Conservation (phyloP, 2,888 invertebrate species). For the Sisyra terminalis region DNA sequence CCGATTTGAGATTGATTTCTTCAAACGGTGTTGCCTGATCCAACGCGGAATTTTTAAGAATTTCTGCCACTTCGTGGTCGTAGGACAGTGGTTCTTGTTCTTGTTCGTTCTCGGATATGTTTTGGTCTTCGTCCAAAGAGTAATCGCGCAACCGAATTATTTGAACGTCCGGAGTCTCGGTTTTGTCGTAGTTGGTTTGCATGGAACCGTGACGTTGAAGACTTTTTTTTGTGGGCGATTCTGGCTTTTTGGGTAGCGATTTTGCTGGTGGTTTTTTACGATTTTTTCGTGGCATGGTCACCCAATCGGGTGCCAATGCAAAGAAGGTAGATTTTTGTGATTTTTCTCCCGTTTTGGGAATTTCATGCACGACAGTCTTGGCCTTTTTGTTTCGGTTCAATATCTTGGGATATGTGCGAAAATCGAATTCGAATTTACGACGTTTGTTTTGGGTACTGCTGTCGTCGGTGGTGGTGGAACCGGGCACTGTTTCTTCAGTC, state of each 20-base stretch:
- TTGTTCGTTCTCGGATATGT: neutral
- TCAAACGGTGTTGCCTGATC: conserved; percentile 29
- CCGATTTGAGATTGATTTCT: conserved; percentile 17
- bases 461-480: conserved; percentile 24
- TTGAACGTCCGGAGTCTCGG: neutral
- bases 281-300: conserved; percentile 43
- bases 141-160: neutral
- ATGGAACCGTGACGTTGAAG: neutral
- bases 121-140: conserved; percentile 1
- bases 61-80: conserved; percentile 6
- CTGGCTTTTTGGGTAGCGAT: neutral
- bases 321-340: conserved; percentile 18
- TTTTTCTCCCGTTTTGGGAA: conserved; percentile 35
- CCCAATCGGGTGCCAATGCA: conserved; percentile 27
- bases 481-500: conserved; percentile 19
- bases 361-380: conserved; percentile 30
- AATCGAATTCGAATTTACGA: conserved; percentile 44
- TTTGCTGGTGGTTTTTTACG: conserved; percentile 29
- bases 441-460: conserved; percentile 36
- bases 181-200: neutral
- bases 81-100: neutral
- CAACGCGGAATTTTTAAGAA: neutral
- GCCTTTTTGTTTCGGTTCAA: conserved; percentile 29
- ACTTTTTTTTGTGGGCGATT: neutral
- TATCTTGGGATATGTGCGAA: conserved; percentile 63